Evolutionary conservation across 2,888 invertebrate species (phyloP), one percentile per base, ranked within the genome.

Genomic region (Cetonia aurata): DNA sequence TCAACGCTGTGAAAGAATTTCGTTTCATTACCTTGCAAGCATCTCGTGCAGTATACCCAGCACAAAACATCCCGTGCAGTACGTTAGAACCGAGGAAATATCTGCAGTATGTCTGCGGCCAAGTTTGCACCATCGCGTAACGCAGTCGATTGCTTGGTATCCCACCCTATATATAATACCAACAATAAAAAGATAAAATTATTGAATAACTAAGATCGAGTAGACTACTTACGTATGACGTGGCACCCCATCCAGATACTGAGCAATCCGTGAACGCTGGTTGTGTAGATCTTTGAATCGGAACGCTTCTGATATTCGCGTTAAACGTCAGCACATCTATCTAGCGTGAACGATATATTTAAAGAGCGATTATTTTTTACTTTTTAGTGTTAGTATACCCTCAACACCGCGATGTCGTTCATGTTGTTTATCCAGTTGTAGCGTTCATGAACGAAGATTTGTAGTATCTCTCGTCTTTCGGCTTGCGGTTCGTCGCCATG

Each of bases 341-440:
- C 62, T 62, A 10, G 8, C 0, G 6, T 44, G 17, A 37, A 56
- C 15, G 19, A 37, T 0, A 10, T 8, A 56, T 59, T 19, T 25
- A 25, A 25, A 3, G 6, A n/a, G 59, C 19, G 0, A 33, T 13
- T 25, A 19, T 19, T 17, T 1, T 55, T 57, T 12, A 42, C 41
- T 15, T 1, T 41, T 42, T n/a, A 12, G 13, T 31, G 25, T n/a
- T 10, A 48, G 41, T 57, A 67, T 66, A 72, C 72, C 33, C 69
- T 65, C 44, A 72, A 53, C 9, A 72, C 44, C 0, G 72, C 69
- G 31, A 72, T 56, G 46, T 72, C 69, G 33, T 69, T 57, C 33
- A 57, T 31, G 9, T 66, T 48, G 10, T 37, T 66, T 0, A 6
- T 42, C 2, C 55, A 25, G 41, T 66, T 57, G 46, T 67, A 73